Base-by-base conservation (phyloP, 2,113 vertebrate genomes). In the Brachionichthys hirsutus region DNA sequence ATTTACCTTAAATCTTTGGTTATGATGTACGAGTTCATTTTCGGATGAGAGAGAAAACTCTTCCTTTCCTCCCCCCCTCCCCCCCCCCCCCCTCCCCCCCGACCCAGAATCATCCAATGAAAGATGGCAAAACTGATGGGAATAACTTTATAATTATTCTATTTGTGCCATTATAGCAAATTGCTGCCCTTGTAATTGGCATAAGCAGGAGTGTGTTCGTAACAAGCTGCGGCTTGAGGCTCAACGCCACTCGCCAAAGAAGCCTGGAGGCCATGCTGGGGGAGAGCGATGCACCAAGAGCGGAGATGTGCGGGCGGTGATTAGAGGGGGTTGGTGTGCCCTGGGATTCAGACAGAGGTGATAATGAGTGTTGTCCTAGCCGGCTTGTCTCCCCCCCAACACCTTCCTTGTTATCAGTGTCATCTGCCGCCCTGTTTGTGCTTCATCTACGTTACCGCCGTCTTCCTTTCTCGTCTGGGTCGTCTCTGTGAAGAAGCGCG, bases 311-410 rank as follows among this genome's bases (percentile, higher is more conserved):
- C 6, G 34, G 47, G 16, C 38, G 41, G 49, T 64, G 65, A 70
- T 72, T 55, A 70, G 59, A 22, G 42, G 15, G 49, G 60, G 46
- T 42, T 62, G 80, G 72, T 62, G 79, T 55, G 72, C 44, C 62
- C 57, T 76, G 73, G 67, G 46, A 78, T 77, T 62, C 71, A 75
- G 59, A 77, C 43, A 64, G 77, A 82, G 70, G 76, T 81, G 78
- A 85, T 84, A 85, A 85, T 75, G 77, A 87, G 82, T 60, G 59
- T 84, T 54, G 64, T 81, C 62, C 72, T 79, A 61, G 44, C 38
- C 45, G 42, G 42, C 53, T 8, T 3, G 54, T 22, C 24, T 62
- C 19, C n/a, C 13, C 38, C 12, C 40, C 47, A 67, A 57, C 54
- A 44, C 61, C 61, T 62, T 44, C 36, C 36, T 53, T 40, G 36